phyloP scores from a whole-genome alignment of 2,113 vertebrate genomes.

The Gnathochromis pfefferi region DNA sequence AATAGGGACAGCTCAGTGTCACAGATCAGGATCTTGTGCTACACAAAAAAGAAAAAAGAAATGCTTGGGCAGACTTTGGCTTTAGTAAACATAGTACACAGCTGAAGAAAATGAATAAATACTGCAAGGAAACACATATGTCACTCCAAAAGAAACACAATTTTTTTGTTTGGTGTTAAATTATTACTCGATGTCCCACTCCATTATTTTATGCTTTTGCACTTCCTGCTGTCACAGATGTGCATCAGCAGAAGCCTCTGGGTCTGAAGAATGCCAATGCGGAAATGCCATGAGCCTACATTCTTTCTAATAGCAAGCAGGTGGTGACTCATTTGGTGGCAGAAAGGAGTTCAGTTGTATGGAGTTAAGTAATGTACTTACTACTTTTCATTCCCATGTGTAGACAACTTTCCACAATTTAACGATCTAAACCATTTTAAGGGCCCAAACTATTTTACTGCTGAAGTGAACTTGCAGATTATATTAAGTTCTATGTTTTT shows the following conservation, averaged over 20 bases:
- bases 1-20: neutral
- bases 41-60: neutral
- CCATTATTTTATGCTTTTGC: neutral
- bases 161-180: neutral
- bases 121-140: neutral
- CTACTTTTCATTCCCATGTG: neutral
- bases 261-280: neutral
- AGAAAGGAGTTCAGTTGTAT: neutral
- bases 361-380: neutral
- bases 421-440: neutral
- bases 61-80: neutral
- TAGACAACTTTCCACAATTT: neutral
- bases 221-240: neutral
- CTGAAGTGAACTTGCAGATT: neutral
- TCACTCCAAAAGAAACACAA: neutral
- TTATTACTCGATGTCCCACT: neutral
- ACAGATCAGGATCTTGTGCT: neutral
- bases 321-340: neutral
- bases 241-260: neutral
- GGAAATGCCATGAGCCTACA: neutral
- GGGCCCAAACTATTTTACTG: neutral
- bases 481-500: neutral
- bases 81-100: neutral
- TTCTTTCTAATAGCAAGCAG: neutral
- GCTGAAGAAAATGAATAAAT: neutral